phyloP scores from a whole-genome alignment of 64 coral and sea anemone species.

The Pocillopora verrucosa region DNA sequence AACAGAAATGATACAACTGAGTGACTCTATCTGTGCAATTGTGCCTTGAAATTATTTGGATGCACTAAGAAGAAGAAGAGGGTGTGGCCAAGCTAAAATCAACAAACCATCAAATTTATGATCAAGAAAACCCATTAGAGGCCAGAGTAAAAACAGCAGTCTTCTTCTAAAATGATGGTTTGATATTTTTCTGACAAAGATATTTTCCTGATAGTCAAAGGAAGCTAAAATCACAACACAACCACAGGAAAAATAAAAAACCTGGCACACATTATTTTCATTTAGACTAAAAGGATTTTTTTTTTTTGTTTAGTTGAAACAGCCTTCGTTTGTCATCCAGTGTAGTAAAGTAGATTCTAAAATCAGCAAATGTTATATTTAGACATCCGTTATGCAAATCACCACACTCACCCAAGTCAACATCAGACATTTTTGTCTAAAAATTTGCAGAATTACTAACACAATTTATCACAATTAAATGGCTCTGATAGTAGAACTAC shows the following conservation, averaged over 20 bases:
- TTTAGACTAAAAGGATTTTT: background rate
- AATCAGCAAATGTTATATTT: background rate
- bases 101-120: background rate
- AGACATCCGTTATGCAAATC: slow-evolving; percentile 13
- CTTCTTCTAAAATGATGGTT: background rate
- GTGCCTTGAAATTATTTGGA: background rate
- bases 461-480: background rate
- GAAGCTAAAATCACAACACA: background rate
- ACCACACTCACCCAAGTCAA: background rate
- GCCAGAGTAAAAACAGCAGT: background rate
- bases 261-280: background rate
- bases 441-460: background rate
- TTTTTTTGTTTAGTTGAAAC: background rate
- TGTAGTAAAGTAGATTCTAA: background rate
- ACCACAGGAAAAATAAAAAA: background rate
- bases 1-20: background rate
- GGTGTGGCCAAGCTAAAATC: background rate
- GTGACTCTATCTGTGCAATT: background rate
- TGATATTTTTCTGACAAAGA: background rate
- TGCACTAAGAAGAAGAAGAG: background rate
- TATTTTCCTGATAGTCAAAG: background rate
- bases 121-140: background rate
- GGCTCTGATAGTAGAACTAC: background rate
- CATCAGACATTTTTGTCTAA: background rate
- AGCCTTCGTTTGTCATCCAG: background rate